A percentile compares a stretch with the other conserved stretches of the same genome.
These are phyloP conservation scores for Gulo gulo DNA, from an alignment of 2,113 vertebrate species.

Conservation along the genomic window DNA sequence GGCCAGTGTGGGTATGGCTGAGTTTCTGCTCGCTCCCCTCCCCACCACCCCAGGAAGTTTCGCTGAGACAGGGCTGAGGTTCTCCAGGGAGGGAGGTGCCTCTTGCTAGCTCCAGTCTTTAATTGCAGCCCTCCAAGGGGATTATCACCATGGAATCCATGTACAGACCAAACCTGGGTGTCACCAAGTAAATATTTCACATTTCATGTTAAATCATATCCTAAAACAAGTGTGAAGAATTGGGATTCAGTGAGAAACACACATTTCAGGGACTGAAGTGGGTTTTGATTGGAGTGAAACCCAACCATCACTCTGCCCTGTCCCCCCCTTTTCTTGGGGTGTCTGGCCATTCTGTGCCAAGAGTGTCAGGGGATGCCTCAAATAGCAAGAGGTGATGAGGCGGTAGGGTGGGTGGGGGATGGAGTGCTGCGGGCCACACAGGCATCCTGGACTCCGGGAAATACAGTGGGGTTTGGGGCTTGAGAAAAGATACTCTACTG, in stretches of 20 bases:
- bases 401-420: accelerated
- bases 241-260: conserved; percentile 65
- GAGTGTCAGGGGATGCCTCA: accelerated
- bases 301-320: background rate
- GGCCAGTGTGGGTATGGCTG: background rate
- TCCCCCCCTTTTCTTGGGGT: background rate
- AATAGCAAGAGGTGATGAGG: background rate
- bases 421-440: no score
- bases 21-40: background rate
- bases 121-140: background rate
- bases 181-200: conserved; percentile 68
- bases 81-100: background rate
- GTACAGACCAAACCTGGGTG: background rate
- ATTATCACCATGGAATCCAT: background rate
- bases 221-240: conserved; percentile 67
- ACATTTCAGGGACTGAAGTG: conserved; percentile 36
- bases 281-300: background rate
- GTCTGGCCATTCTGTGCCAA: background rate
- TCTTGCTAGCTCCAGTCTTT: background rate
- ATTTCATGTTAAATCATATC: conserved; percentile 72
- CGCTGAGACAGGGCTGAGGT: background rate
- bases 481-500: background rate
- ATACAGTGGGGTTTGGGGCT: background rate
- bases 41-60: background rate
- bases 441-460: background rate